phyloP scores from a whole-genome alignment of 1,140 invertebrate species.

The Pseudomyrmex flavicornis region DNA sequence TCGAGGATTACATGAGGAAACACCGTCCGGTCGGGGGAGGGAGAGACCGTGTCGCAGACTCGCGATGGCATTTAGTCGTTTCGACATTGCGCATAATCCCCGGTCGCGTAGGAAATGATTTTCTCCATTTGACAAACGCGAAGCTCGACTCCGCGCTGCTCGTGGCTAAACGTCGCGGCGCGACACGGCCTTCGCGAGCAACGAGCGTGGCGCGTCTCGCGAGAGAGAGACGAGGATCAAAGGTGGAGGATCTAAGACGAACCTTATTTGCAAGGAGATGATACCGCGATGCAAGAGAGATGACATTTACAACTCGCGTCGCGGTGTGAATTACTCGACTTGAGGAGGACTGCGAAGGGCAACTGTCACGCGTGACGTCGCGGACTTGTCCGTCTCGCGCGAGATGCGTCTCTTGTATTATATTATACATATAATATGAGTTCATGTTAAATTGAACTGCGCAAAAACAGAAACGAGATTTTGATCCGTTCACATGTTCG shows the following conservation, averaged over 20 bases:
- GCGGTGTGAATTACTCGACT: constrained; percentile 39
- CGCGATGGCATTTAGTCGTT: neutral
- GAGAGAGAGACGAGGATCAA: neutral
- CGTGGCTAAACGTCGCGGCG: constrained; percentile 28
- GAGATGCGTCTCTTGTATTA: too few relatives aligned
- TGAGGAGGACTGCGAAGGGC: neutral
- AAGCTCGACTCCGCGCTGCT: constrained; percentile 6
- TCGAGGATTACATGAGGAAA: neutral
- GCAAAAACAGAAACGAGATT: neutral
- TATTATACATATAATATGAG: too few relatives aligned
- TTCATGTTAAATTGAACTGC: too few relatives aligned
- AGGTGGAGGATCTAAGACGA: neutral
- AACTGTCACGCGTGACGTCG: neutral
- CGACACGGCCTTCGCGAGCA: constrained; percentile 34
- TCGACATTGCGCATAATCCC: constrained; percentile 45
- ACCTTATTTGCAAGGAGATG: constrained; percentile 10
- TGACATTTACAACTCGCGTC: constrained; percentile 52
- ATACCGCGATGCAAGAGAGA: neutral
- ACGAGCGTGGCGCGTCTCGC: constrained; percentile 10
- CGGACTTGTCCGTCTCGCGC: neutral
- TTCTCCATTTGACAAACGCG: neutral
- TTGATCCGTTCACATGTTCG: too few relatives aligned
- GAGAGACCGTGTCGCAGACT: neutral
- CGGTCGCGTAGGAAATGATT: constrained; percentile 39
- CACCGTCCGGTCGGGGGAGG: neutral